Evolutionary conservation across 2,113 vertebrate genomes (phyloP), one percentile per base, ranked within the genome.

Genomic region (Ammodytes dubius): DNA sequence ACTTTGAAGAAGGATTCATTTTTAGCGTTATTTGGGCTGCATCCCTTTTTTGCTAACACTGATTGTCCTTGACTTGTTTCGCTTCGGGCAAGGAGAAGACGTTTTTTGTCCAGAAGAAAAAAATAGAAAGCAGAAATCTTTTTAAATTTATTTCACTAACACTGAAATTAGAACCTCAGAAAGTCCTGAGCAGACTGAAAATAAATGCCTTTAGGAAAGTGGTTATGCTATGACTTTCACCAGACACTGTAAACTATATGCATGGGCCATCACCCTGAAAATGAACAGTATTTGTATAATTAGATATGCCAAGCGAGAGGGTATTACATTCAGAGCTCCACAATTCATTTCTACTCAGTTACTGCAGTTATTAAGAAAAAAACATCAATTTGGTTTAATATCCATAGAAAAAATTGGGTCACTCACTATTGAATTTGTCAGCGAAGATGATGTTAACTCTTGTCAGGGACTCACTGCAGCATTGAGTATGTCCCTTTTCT

Each of bases 51-150:
- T 27, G 27, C 69, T 88, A 86, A 91, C 76, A 70, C 65, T 91
- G 82, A 93, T 87, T 61, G 83, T 70, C 83, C 76, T 82, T 86
- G 90, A 87, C 78, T 88, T 81, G 56, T 83, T 81, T 91, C 58
- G 86, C 92, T 77, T 83, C 56, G 5, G 82, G 91, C 89, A 88
- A 88, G 75, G 83, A 86, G 57, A 77, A 56, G 68, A 70, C 74
- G 61, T 54, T 77, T 81, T 91, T 83, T 89, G 84, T 91, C 74
- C 75, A 15, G 47, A 75, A 65, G 70, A 82, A 73, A 83, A 27
- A 83, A 88, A 92, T 76, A 77, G 17, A 84, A 89, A 87, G 79
- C 42, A 35, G 70, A 79, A 74, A 85, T 87, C 85, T 73, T 57
- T 66, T 45, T 53, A 74, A 83, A 79, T 88, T 83, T 56, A 81